phyloP scores from a whole-genome alignment of 2,113 vertebrate genomes.

The Oriolus oriolus region DNA sequence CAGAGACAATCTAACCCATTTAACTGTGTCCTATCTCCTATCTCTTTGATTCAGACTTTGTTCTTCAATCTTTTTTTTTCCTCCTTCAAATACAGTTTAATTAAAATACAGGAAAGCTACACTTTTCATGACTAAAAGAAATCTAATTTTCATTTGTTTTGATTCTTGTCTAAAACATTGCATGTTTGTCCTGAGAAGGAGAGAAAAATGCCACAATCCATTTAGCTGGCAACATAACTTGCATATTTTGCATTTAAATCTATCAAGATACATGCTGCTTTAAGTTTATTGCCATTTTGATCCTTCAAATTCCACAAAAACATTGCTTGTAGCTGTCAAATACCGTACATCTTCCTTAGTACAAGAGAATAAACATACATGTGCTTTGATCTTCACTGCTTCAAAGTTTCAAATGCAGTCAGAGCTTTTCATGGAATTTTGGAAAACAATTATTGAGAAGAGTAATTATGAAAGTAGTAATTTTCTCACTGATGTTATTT shows the following conservation, averaged over 20 bases:
- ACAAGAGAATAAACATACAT: conserved; percentile 33
- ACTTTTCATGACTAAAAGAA: conserved; percentile 22
- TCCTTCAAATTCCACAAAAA: conserved; percentile 19
- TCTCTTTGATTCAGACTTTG: conserved; percentile 18
- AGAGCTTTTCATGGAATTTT: conserved; percentile 5
- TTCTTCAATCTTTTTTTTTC: neutral
- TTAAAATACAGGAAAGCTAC: conserved; percentile 25
- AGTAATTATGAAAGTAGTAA: neutral
- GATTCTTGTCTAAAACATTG: conserved; percentile 56
- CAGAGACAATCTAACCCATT: neutral
- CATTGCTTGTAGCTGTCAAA: conserved; percentile 32
- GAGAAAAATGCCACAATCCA: conserved; percentile 30
- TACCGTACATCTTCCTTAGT: neutral
- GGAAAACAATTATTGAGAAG: neutral
- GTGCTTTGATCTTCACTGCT: conserved; percentile 24
- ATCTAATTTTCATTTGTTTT: conserved; percentile 36
- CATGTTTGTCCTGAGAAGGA: conserved; percentile 44
- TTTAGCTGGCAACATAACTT: conserved; percentile 43
- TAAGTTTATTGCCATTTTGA: conserved; percentile 38
- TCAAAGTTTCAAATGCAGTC: conserved; percentile 28
- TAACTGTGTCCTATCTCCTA: neutral
- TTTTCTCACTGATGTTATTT: neutral
- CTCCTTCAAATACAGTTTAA: neutral
- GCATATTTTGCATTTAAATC: conserved; percentile 59
- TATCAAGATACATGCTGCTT: conserved; percentile 16